Evolutionary conservation across 2,113 vertebrate species (phyloP).

Genomic region (Carollia perspicillata): DNA sequence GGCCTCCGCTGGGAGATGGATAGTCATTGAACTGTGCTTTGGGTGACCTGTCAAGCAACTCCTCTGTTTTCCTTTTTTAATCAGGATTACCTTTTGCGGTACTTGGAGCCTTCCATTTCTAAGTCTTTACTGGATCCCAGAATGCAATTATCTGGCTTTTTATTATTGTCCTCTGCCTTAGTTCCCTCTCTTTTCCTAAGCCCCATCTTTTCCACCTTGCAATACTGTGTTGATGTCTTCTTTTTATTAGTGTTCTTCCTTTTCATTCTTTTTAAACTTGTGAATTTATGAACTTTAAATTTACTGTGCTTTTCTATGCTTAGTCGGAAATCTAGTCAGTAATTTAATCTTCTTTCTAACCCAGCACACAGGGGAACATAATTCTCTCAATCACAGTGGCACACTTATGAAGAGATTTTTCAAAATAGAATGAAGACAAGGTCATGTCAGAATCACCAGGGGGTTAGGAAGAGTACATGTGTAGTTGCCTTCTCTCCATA

Average conservation of each 20-base stretch:
- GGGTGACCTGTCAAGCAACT: background rate
- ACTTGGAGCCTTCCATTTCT: background rate
- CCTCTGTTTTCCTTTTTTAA: background rate
- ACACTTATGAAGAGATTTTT: background rate
- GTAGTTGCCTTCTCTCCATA: background rate
- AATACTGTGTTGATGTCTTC: background rate
- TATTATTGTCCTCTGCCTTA: background rate
- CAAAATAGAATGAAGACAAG: background rate
- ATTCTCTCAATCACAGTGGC: background rate
- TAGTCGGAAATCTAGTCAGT: background rate
- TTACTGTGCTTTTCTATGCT: background rate
- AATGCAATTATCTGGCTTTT: background rate
- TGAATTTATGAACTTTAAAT: conserved; percentile 13
- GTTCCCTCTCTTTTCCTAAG: background rate
- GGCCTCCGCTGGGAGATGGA: too few relatives aligned
- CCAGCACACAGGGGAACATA: background rate
- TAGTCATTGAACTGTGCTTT: background rate
- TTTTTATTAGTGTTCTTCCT: background rate
- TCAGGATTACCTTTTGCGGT: background rate
- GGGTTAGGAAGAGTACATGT: background rate
- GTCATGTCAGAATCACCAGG: background rate
- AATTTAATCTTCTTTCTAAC: background rate
- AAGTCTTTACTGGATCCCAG: background rate
- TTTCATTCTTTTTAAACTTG: background rate
- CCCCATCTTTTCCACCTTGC: background rate